Evolutionary conservation across 2,113 vertebrate genomes (phyloP), one percentile per base, ranked within the genome.

Genomic region (Rhegmatorhina hoffmannsi): DNA sequence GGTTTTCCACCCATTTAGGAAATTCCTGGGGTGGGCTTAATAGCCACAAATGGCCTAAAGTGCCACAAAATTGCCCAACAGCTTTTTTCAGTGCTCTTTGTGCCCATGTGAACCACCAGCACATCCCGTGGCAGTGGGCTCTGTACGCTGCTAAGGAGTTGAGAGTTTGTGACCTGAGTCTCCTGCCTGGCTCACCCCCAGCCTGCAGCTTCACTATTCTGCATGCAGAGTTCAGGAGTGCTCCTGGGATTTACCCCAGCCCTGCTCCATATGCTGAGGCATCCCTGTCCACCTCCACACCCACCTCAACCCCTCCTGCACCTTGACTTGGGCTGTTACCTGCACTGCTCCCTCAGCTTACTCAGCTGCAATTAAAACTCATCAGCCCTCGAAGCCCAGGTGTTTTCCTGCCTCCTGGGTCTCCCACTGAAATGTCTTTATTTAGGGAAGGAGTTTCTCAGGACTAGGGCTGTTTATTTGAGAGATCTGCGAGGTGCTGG

Each of bases 61-160:
- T 12, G 21, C 18, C 38, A 3, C 26, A 11, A 11, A 31, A 46
- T 19, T 11, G 7, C 19, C 60, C 24, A 17, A 18, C 1, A 9
- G 2, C 19, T 44, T 53, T 86, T 90, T 56, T 21, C 2, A 43
- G 19, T 55, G 4, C 5, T 40, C n/a, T 87, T 47, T 18, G 36
- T 43, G 18, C 21, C 66, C 23, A 0, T 1, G 19, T 24, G 53
- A 72, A 82, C 50, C 11, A 10, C 36, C 60, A 5, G 64, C 66
- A 60, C 28, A 10, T 31, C 73, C 46, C 0, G 0, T 29, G 52
- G 31, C 6, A 5, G 21, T 11, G 24, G 24, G 36, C 25, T 81
- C 68, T 77, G 76, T 15, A 43, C 6, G 40, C 40, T 43, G 40
- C 40, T 14, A 43, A 43, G 40, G 40, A 43, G 40, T 43, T 43